phyloP scores from a whole-genome alignment of 2,797 vertebrate species.

The Hypotaenidia okinawae region DNA sequence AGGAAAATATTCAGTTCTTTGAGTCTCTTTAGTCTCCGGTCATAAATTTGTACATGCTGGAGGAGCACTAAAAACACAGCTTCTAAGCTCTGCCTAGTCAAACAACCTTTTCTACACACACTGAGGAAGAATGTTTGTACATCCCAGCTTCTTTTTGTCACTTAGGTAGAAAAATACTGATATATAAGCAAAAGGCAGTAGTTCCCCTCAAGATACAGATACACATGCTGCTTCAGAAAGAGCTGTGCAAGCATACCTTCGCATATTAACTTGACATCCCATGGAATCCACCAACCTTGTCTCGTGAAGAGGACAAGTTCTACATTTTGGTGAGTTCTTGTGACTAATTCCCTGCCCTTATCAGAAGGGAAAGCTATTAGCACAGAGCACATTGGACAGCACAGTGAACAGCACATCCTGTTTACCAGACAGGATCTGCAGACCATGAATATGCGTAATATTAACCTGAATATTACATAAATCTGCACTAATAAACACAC shows the following conservation, averaged over 20 bases:
- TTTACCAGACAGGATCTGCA: not conserved
- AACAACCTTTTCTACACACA: not conserved
- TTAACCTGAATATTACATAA: not conserved
- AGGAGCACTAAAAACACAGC: not conserved
- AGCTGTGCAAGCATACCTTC: not conserved
- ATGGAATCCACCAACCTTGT: not conserved
- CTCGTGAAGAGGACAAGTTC: not conserved
- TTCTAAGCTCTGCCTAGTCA: not conserved
- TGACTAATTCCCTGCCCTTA: not conserved
- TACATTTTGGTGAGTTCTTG: not conserved
- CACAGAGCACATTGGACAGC: not conserved
- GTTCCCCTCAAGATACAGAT: not conserved
- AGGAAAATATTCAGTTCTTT: not conserved
- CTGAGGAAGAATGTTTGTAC: not conserved
- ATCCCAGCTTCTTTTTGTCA: not conserved
- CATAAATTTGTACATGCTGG: not conserved
- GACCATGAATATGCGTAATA: not conserved
- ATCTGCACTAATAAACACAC: not conserved
- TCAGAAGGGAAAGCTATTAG: not conserved
- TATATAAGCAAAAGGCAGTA: not conserved
- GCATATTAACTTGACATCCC: accelerated
- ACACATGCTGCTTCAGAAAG: not conserved
- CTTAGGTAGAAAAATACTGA: not conserved
- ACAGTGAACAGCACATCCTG: not conserved
- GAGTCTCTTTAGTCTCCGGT: not conserved